Base-by-base conservation (phyloP, 1,140 invertebrate species). In the Drosophila micromelanica region DNA sequence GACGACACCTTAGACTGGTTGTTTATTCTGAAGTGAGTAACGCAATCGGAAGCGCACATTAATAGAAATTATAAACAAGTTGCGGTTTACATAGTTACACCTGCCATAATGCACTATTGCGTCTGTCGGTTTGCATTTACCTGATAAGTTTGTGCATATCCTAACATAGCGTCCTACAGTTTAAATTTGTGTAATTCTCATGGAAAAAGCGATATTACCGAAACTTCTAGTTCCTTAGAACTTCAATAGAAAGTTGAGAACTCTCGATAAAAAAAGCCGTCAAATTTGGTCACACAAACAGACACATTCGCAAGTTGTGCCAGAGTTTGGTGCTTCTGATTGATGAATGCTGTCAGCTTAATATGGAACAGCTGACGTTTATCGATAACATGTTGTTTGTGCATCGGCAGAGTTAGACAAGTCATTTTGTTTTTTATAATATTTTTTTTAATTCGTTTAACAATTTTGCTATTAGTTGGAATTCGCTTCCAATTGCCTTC, bases 401-500 rank as follows among this genome's bases (percentile, higher is more conserved):
- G 51, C 55, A 45, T 15, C 37, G 40, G 11, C 40, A 45, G 9
- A 6, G 40, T 12, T 17, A 27, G 13, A 12, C 13, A 57, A 32
- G 27, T 42, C n/a, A 57, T 32, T 30, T 15, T 13, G 9, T 11
- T 5, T 43, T 57, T 7, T 1, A 42, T 40, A 23, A 9, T 27
- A 38, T 11, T 17, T 57, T 59, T 62, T 27, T 65, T 55, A 27
- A 12, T 30, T 42, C 46, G 32, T 55, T 56, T 55, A 13, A 20
- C 32, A 37, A 35, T 55, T 38, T 40, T 13, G 20, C 13, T 45
- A 27, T 27, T 35, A 35, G 42, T 15, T 71, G 51, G 40, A 51
- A 68, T 61, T 67, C 61, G 56, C 62, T 27, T 56, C 37, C 48
- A 65, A 76, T 76, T 76, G 69, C 46, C 27, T 56, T 42, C 8